Evolutionary conservation across 2,888 invertebrate species (phyloP), one percentile per base, ranked within the genome.

Genomic region (Trichopoda pennipes): DNA sequence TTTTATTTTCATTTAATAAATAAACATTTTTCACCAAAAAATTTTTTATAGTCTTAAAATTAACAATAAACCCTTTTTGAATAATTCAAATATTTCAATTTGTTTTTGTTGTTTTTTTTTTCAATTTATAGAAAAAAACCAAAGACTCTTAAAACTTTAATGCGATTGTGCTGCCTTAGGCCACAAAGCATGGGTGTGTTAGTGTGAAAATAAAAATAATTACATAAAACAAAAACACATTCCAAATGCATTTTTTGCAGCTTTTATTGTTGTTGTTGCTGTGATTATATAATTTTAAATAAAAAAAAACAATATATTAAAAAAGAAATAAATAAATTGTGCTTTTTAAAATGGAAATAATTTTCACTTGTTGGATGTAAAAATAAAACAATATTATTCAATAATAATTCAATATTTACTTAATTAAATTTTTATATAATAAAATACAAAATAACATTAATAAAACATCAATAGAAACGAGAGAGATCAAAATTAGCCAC

Each of bases 251-350:
- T 53, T 47, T 58, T 16, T 14, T 53, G 68, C 47, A 32, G 47
- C 55, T 76, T 66, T 51, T 35, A 9, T 47, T 74, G 47, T 61
- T 51, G 53, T 19, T 68, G n/a, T n/a, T n/a, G n/a, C n/a, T n/a
- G 53, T 38, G 44, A 38, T 68, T 61, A 69, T 61, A 69, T 69
- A 69, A 77, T 51, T 69, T 61, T 28, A 63, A 51, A 72, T 44
- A 42, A 64, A 44, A 56, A 66, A 60, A 23, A 23, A 64, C 12
- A 10, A 32, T 28, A 49, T 21, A 21, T 16, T 19, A 16, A 8
- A 44, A 3, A 60, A 42, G 32, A 21, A 1, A 63, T 64, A 7
- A 53, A 47, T 35, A 12, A 38, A 12, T 38, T 10, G 38, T 12
- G 38, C 12, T 10, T 38, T 38, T 38, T 38, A 12, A 38, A 38